Evolutionary conservation across 2,888 invertebrate species (phyloP), one percentile per base, ranked within the genome.

Genomic region (Corythucha ciliata): DNA sequence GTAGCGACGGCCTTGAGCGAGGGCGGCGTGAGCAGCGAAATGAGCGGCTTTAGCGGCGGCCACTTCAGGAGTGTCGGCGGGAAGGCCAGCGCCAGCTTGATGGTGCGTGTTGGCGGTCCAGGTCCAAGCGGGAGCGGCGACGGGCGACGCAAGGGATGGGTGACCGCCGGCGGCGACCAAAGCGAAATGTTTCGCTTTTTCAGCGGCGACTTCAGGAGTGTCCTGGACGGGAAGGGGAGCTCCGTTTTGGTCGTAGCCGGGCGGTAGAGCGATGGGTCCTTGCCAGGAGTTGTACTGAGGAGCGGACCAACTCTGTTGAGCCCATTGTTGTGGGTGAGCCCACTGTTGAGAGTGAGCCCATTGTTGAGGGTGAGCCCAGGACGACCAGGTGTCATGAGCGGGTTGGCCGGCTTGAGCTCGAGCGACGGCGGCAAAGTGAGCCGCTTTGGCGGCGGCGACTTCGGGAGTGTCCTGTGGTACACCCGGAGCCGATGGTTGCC

Each of bases 31-130:
- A 54, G 75, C 75, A 57, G 76, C 75, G 58, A 76, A 71, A 65
- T 78, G 77, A 53, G 73, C 72, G 58, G 75, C 74, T 61, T 73
- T 74, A 52, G 77, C 77, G 58, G 73, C 74, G 53, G 76, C 75
- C 49, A 77, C 77, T 63, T 76, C 77, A 34, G 77, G 75, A 58
- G 77, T 75, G 48, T 56, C 56, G 20, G 36, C 42, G 75, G 75
- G 59, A 75, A 75, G 62, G 75, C 76, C 48, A 74, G 62, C 75
- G 76, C 46, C 45, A 27, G 36, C 37, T 14, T 14, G n/a, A 42
- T 74, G 71, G 49, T 76, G 75, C 20, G 71, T 34, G 20, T 25
- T 39, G 44, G 40, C 40, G 48, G 42, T 48, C 48, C 54, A 25
- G 37, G 8, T 5, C 4, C 27, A 40, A 8, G 53, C 40, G 20